Base-by-base conservation (phyloP, 2,888 invertebrate genomes). In the Agrenia bidenticulata region DNA sequence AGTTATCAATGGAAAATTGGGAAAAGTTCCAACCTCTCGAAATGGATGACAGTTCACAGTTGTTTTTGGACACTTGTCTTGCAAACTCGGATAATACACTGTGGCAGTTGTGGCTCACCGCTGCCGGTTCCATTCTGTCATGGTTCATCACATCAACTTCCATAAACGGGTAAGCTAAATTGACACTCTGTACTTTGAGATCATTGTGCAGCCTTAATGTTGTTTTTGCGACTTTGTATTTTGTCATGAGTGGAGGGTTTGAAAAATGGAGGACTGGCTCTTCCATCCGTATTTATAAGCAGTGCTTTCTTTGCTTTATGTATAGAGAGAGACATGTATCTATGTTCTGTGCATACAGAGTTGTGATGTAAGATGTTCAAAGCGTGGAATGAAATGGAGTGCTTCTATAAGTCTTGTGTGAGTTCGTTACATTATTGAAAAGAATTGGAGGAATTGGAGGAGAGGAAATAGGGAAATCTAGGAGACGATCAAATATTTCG, bases 101-200 rank as follows among this genome's bases (percentile, higher is more conserved):
- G 81, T 87, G 90, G 26, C 94, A 98, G 81, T 83, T 95, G 69
- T 94, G 92, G 88, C 92, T 96, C 81, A 86, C 91, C 41, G 77
- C 97, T 41, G 91, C 90, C 17, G 89, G 90, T 77, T 85, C 90
- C n/a, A 81, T 96, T 45, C 84, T 97, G 21, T 87, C 89, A 72
- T 87, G 89, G 82, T 94, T 97, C 82, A 90, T 96, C 88, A 91
- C 94, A 32, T 89, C 91, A 79, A 98, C 97, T 1, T 94, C 94
- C 76, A 91, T 95, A 73, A 98, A 97, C 82, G 96, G 96, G 87
- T 92, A 81, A 86, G 87, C 45, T 15, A 45, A 45, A 19, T 19
- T 19, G 45, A 45, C 45, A 17, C 45, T 11, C 32, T 7, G 32
- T 45, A 45, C 5, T 45, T 9, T 15, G 9, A 45, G 45, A 45